Conservation (phyloP, 2,888 invertebrate species). For the Herminia tarsipennalis region DNA sequence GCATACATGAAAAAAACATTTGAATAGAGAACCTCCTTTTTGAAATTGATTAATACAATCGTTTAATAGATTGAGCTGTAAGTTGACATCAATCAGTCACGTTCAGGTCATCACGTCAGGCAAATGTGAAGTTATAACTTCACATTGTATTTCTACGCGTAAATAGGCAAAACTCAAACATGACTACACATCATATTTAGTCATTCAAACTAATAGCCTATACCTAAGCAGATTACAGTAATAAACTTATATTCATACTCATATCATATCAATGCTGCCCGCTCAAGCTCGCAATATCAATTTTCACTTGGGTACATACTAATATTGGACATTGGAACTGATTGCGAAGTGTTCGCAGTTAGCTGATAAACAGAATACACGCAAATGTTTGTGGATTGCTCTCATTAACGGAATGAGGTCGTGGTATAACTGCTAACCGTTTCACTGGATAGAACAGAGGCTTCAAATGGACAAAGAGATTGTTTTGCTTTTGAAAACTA, state of each 20-base stretch:
- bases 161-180: neutral
- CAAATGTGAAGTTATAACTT: too few relatives aligned
- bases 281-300: slow-evolving; percentile 45
- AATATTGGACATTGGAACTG: slow-evolving; percentile 56
- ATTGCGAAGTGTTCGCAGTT: slow-evolving; percentile 70
- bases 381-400: slow-evolving; percentile 77
- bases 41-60: too few relatives aligned
- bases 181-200: neutral
- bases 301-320: slow-evolving; percentile 40
- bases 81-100: too few relatives aligned
- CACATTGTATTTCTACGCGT: too few relatives aligned
- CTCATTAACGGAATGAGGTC: slow-evolving; percentile 76
- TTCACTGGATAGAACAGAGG: slow-evolving; percentile 17
- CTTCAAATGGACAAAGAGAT: slow-evolving; percentile 12
- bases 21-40: too few relatives aligned
- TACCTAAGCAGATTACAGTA: neutral
- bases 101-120: too few relatives aligned
- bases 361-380: slow-evolving; percentile 68
- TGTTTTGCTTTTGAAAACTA: neutral
- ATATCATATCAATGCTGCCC: slow-evolving; percentile 1
- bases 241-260: slow-evolving; percentile 7
- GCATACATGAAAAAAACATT: too few relatives aligned
- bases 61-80: too few relatives aligned
- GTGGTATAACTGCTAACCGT: slow-evolving; percentile 56
- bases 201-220: neutral